Percentiles rank a stretch among this genome's conserved stretches.
phyloP scores from a whole-genome alignment of 1,140 invertebrate genomes.

The Drosophila serrata region DNA sequence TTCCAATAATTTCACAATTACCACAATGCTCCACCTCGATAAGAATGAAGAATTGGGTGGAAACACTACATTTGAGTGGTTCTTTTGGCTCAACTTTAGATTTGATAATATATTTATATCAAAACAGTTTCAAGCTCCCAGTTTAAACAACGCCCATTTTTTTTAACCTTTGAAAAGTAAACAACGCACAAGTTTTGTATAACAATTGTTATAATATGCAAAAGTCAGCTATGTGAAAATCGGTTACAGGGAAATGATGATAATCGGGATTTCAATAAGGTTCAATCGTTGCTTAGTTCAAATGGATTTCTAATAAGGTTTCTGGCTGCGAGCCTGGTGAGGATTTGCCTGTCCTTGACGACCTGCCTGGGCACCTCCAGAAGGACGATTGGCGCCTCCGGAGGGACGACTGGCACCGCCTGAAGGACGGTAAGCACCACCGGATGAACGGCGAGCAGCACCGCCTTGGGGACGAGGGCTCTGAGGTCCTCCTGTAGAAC shows the following conservation, averaged over 20 bases:
- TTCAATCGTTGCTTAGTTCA: not conserved
- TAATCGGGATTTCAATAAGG: not conserved
- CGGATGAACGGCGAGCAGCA: slow-evolving; percentile 1
- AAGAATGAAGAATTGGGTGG: too few species aligned
- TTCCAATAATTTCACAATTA: too few species aligned
- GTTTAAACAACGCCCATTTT: not conserved
- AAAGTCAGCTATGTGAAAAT: not conserved
- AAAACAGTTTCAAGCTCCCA: too few species aligned
- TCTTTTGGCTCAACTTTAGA: too few species aligned
- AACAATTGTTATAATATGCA: slow-evolving; percentile 36
- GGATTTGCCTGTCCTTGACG: slow-evolving; percentile 17
- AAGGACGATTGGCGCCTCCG: slow-evolving; percentile 1
- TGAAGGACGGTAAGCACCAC: not conserved
- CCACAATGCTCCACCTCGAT: too few species aligned
- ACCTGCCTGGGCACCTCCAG: slow-evolving; percentile 7
- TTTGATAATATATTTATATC: too few species aligned
- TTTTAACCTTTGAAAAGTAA: not conserved
- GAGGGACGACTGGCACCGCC: slow-evolving; percentile 3
- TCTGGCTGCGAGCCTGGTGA: slow-evolving; percentile 13
- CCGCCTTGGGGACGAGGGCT: slow-evolving; percentile 13
- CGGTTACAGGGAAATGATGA: not conserved
- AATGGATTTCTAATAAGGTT: slow-evolving; percentile 9
- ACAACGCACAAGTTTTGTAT: slow-evolving; percentile 9
- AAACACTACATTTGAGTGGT: too few species aligned
- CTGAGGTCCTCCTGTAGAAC: slow-evolving; percentile 10